Conservation (phyloP, 2,888 invertebrate genomes). For the Amiota minor region DNA sequence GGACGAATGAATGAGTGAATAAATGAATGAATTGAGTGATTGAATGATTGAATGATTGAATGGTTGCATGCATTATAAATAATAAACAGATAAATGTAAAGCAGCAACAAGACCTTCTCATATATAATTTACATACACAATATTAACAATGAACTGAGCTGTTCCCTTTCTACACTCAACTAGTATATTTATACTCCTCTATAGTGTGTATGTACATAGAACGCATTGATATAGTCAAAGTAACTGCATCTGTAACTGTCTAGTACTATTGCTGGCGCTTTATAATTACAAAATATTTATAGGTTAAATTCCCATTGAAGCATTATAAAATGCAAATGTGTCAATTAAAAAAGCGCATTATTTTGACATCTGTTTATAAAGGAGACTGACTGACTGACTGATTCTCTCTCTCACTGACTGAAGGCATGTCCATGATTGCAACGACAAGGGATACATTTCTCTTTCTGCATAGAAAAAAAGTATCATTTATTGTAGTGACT, state of each 20-base stretch:
- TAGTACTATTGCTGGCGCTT: background rate
- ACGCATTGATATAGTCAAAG: background rate
- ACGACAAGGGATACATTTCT: too few relatives aligned
- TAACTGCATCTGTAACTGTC: background rate
- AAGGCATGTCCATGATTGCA: too few relatives aligned
- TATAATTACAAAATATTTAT: conserved; percentile 19
- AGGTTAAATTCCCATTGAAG: conserved; percentile 23
- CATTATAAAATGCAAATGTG: conserved; percentile 64
- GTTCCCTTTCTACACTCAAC: background rate
- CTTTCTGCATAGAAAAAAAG: too few relatives aligned
- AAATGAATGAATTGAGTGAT: conserved; percentile 9
- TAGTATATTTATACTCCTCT: too few relatives aligned
- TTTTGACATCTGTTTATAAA: conserved; percentile 52
- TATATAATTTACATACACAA: conserved; percentile 17
- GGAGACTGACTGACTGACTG: background rate
- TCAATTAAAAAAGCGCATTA: conserved; percentile 68
- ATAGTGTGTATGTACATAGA: background rate
- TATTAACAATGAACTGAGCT: background rate
- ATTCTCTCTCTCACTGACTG: background rate
- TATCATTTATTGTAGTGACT: background rate
- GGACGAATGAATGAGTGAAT: background rate
- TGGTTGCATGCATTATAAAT: background rate
- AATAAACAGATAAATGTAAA: conserved; percentile 10
- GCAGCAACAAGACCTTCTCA: background rate
- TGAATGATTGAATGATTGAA: background rate